Base-by-base conservation (phyloP, 2,113 vertebrate genomes). In the Manacus vitellinus region DNA sequence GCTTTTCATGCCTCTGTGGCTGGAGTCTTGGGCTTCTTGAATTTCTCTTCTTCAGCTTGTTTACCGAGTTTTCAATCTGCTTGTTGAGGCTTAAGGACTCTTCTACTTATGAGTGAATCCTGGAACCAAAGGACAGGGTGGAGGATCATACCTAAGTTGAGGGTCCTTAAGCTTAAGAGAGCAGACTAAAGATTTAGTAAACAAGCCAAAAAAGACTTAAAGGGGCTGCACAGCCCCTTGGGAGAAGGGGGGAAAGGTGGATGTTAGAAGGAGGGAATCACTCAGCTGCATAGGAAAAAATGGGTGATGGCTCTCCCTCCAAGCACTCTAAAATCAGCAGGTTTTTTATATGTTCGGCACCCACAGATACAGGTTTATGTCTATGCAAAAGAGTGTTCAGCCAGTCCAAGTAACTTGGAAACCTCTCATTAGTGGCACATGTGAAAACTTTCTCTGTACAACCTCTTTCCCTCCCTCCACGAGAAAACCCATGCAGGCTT, bases 31-130 rank as follows among this genome's bases (percentile, higher is more conserved):
- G 79, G 47, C 72, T 86, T 74, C 65, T 94, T 46, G 68, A 83
- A 62, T 85, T 89, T 74, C 67, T 63, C 44, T 68, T 85, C 73
- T 82, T 84, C 70, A 71, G 30, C 54, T 93, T 90, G 47, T 97
- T 96, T 95, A 90, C 39, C 59, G 49, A 95, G 49, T 85, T 90
- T 97, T 91, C 81, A 87, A 17, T 88, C 89, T 95, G 67, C 83
- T 93, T 94, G 76, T 94, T 88, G 67, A 80, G 54, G 71, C 71
- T 95, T 89, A 95, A 91, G 85, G 71, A 95, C 71, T 78, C 84
- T 94, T 88, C 77, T 61, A 13, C 43, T 72, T 88, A 31, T 17
- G 78, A 93, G 67, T 89, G 71, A 62, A 33, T 31, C 14, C 28
- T 49, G 77, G 55, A 95, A 95, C 83, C 51, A 63, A 92, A 95